Evolutionary conservation across 2,888 invertebrate genomes (phyloP).

Genomic region (Petrophora chlorosata): DNA sequence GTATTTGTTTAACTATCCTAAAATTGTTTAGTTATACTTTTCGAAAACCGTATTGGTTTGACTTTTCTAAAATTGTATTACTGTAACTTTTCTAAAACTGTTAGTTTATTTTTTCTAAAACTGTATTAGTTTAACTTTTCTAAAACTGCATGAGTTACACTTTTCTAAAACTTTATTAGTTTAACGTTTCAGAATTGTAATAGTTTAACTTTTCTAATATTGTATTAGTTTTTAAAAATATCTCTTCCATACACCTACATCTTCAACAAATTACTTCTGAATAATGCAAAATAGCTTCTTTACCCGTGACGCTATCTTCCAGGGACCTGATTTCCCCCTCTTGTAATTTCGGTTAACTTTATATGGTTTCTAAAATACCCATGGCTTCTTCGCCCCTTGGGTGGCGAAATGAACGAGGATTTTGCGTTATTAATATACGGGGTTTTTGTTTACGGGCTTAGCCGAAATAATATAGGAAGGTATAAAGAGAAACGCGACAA

Average conservation of each 20-base stretch:
- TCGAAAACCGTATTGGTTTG: no score
- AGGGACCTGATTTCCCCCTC: slow-evolving; percentile 24
- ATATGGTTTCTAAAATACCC: slow-evolving; percentile 35
- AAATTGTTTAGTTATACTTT: no score
- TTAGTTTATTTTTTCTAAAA: no score
- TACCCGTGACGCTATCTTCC: slow-evolving; percentile 5
- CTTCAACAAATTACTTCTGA: slow-evolving; percentile 32
- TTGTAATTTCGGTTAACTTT: slow-evolving; percentile 31
- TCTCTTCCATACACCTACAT: slow-evolving; percentile 19
- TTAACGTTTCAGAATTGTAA: not conserved
- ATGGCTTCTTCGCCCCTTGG: slow-evolving; percentile 38
- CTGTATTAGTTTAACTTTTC: no score
- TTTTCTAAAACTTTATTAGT: no score
- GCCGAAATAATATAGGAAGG: not conserved
- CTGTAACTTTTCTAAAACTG: no score
- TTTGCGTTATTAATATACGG: slow-evolving; percentile 20
- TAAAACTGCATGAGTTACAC: no score
- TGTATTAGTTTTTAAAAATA: not conserved
- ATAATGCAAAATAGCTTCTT: slow-evolving; percentile 28
- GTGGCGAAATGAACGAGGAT: slow-evolving; percentile 19
- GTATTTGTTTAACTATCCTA: no score
- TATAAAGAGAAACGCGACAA: no score
- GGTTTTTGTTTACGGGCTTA: not conserved
- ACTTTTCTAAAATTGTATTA: no score
- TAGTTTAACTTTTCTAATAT: not conserved